phyloP scores from a whole-genome alignment of 2,888 invertebrate genomes.

The Quadriops clusia region DNA sequence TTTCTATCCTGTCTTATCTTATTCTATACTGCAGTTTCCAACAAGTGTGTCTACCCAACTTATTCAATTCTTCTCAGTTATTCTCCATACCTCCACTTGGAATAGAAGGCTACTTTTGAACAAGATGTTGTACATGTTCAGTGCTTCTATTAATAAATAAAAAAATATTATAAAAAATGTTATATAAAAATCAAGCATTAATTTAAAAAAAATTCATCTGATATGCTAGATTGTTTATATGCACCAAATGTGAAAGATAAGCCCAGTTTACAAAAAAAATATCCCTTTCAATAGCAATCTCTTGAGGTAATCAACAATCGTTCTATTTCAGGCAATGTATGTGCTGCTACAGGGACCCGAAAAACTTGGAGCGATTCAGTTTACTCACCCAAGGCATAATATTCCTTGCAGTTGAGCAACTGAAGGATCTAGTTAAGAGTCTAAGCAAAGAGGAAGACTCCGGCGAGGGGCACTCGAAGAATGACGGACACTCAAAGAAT shows the following conservation, averaged over 20 bases:
- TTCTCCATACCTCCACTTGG: too few relatives aligned
- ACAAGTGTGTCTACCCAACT: too few relatives aligned
- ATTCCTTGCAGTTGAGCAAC: slow-evolving; percentile 68
- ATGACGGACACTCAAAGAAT: too few relatives aligned
- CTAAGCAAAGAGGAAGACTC: slow-evolving; percentile 25
- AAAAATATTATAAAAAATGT: neutral
- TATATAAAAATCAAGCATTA: slow-evolving; percentile 1
- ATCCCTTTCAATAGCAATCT: neutral
- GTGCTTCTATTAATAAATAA: slow-evolving; percentile 4
- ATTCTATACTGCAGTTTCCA: too few relatives aligned
- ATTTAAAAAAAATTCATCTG: neutral
- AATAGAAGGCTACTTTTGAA: too few relatives aligned
- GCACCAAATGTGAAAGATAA: neutral
- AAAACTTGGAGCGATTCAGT: slow-evolving; percentile 86
- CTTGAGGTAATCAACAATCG: neutral
- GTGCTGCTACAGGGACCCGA: slow-evolving; percentile 86
- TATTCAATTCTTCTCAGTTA: too few relatives aligned
- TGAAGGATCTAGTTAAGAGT: slow-evolving; percentile 51
- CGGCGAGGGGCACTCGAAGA: too few relatives aligned
- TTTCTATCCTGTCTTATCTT: too few relatives aligned
- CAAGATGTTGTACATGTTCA: slow-evolving; percentile 4
- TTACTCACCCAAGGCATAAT: slow-evolving; percentile 79
- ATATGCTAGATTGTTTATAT: neutral
- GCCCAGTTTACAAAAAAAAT: neutral
- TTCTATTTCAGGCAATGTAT: slow-evolving; percentile 75